phyloP scores from a whole-genome alignment of 2,113 vertebrate genomes.

The Tiliqua scincoides region DNA sequence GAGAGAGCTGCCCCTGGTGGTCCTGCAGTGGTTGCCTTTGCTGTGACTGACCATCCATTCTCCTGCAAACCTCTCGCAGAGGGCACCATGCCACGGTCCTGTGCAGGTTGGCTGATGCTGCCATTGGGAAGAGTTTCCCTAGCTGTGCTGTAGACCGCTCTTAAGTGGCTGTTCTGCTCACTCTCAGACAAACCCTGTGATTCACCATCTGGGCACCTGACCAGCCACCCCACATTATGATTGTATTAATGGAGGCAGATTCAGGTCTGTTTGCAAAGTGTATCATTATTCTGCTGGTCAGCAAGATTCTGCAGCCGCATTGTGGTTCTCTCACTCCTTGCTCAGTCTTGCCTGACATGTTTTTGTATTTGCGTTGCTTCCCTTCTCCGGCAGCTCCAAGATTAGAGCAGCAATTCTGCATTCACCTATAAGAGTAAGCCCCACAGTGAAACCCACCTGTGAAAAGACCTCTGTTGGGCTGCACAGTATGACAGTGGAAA shows the following conservation, averaged over 20 bases:
- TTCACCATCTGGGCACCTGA: neutral
- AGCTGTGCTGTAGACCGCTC: neutral
- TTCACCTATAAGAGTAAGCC: too few species aligned
- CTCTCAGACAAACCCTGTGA: neutral
- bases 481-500: neutral
- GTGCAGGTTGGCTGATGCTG: too few species aligned
- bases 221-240: accelerated
- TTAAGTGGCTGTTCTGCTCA: neutral
- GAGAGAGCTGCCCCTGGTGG: too few species aligned
- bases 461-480: too few species aligned
- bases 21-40: too few species aligned
- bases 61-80: too few species aligned
- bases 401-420: too few species aligned
- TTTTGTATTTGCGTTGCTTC: neutral
- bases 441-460: too few species aligned
- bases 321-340: neutral
- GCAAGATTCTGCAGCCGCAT: constrained; percentile 18
- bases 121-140: neutral
- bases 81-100: too few species aligned
- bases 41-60: too few species aligned
- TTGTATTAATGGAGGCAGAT: neutral
- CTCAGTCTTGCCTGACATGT: constrained; percentile 11
- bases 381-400: accelerated
- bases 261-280: neutral
- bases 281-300: constrained; percentile 34